Evolutionary conservation across 2,888 invertebrate genomes (phyloP), one percentile per base, ranked within the genome.

Genomic region (Latheticus oryzae): DNA sequence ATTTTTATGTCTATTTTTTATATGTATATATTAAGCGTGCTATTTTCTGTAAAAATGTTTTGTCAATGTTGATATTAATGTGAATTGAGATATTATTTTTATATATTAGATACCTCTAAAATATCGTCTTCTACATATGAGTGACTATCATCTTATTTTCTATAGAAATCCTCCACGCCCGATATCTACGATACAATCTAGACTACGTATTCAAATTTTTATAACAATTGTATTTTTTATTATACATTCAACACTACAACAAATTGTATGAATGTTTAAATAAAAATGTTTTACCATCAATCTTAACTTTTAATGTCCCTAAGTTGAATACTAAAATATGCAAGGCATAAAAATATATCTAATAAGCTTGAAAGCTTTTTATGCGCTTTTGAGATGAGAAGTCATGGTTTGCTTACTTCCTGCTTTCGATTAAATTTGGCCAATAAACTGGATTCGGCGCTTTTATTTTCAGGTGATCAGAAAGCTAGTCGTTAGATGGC

Each of bases 21-120:
- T 67, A 66, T 68, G 62, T 67, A 66, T 64, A 69, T 65, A 69
- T 60, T 66, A 63, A 62, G 60, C 62, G 65, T 66, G 65, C 65
- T 62, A 64, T 61, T 67, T 63, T 65, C 64, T 62, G 63, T 60
- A 58, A 50, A 64, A 61, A 61, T 60, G 56, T 45, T 59, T 62
- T 54, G 63, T 64, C 64, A 57, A 61, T 66, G 61, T 66, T 63
- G 54, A 65, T 58, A 64, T 62, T 61, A 57, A 63, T 66, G 63
- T 63, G 60, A 66, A 64, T 63, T 64, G 58, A 63, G 52, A 63
- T 58, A 64, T 65, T 66, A 66, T 66, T 66, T 66, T 66, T 66
- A 63, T 66, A 66, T 47, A 59, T 54, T 59, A 59, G 59, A 59
- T 59, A 54, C 59, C 43, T 55, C 59, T 43, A 50, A 55, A 55